Evolutionary conservation across 2,113 vertebrate genomes (phyloP), one percentile per base, ranked within the genome.

Genomic region (Sylvicapra grimmia): DNA sequence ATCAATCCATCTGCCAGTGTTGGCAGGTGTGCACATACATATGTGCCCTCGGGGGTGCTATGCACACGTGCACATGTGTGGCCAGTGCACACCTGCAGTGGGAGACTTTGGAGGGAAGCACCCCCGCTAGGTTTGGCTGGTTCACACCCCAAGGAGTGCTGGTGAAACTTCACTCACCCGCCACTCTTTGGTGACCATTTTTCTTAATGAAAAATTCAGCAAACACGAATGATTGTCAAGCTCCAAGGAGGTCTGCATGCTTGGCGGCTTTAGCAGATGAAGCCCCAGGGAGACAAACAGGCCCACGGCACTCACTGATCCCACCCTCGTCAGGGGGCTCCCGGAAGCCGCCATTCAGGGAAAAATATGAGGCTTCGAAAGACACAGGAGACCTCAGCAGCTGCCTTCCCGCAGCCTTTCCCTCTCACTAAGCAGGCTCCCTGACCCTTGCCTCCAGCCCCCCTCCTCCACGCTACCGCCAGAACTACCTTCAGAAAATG

Each of bases 201-300:
- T 97, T 98, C 98, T 98, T 95, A 44, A 94, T 97, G 98, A 98
- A 98, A 98, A 98, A 98, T 98, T 96, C 13, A 95, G 97, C 3
- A 0, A 98, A 96, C 85, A 84, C 96, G 95, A 97, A 97, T 90
- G 97, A 96, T 89, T 97, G 97, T 94, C 90, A 95, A 88, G 95
- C 84, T 84, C 96, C 36, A 94, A 96, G 98, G 98, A 97, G 97
- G 94, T 21, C 92, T 97, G 97, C 96, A 86, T 0, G 90, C 97
- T 86, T 83, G 97, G 97, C 58, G 77, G 94, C 87, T 96, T 93
- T 65, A 93, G 98, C 98, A 98, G 98, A 98, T 63, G 90, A 56
- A 95, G 94, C 56, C 98, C 95, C 95, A 97, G 97, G 95, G 4
- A 97, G 96, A 95, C 97, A 31, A 98, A 96, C 98, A 96, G 97